Evolutionary conservation across 2,113 vertebrate genomes (phyloP).

Genomic region (Phalacrocorax pelagicus): DNA sequence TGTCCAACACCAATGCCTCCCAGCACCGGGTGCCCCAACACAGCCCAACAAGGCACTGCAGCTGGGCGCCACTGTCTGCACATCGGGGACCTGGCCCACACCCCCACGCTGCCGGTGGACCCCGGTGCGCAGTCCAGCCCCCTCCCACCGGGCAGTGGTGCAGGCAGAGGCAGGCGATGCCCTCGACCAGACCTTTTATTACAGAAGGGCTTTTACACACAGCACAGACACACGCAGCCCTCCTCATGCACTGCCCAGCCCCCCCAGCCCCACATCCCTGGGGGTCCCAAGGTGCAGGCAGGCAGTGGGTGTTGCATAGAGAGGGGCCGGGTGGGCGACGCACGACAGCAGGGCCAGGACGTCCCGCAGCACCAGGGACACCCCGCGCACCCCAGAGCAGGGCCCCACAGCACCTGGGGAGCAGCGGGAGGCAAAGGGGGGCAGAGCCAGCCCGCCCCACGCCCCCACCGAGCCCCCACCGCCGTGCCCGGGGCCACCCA

Average conservation of each 20-base stretch:
- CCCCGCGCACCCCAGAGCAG: not conserved
- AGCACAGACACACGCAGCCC: constrained; percentile 13
- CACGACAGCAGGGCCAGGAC: no score
- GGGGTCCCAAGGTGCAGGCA: not conserved
- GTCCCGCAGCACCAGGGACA: no score
- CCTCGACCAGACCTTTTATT: constrained; percentile 27
- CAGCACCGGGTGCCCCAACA: not conserved
- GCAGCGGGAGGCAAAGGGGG: no score
- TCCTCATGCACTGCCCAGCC: not conserved
- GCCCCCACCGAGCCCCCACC: not conserved
- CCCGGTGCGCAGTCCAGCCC: no score
- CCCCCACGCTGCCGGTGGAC: no score
- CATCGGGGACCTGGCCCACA: no score
- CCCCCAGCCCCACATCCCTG: not conserved
- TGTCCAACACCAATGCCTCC: no score
- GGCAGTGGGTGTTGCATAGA: not conserved
- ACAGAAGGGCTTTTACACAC: not conserved
- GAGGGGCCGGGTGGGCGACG: not conserved
- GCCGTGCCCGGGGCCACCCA: not conserved
- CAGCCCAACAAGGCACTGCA: not conserved
- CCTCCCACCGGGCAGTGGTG: no score
- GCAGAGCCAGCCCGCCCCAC: not conserved
- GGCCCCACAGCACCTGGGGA: no score
- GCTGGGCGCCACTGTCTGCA: not conserved
- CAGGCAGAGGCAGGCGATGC: rapidly evolving